Evolutionary conservation across 2,113 vertebrate species (phyloP).

Genomic region (Menura novaehollandiae): DNA sequence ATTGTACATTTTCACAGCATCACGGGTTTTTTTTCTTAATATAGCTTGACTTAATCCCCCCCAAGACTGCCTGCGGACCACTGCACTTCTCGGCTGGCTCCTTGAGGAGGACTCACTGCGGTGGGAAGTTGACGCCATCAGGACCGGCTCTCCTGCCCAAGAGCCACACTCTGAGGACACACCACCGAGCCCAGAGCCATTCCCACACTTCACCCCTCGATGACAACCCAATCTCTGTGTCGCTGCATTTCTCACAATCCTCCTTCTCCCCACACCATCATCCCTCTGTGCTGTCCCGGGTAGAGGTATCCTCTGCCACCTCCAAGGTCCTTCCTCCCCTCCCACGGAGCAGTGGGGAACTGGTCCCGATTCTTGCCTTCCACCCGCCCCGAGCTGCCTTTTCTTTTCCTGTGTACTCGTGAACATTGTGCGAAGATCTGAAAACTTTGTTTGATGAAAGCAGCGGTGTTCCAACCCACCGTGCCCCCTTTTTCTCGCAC

Average conservation of each 20-base stretch:
- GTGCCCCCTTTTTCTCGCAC: accelerated
- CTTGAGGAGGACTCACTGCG: too few relatives aligned
- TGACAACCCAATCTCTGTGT: accelerated
- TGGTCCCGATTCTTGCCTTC: background rate
- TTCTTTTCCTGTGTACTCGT: background rate
- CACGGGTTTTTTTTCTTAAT: background rate
- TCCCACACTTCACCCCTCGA: background rate
- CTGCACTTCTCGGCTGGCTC: too few relatives aligned
- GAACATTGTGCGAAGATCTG: accelerated
- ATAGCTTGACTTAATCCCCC: background rate
- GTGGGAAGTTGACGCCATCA: background rate
- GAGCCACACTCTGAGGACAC: background rate
- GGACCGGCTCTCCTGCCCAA: accelerated
- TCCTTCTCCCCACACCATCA: too few relatives aligned
- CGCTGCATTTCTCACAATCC: background rate
- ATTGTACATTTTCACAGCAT: background rate
- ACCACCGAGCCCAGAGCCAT: accelerated
- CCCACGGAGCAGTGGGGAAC: background rate
- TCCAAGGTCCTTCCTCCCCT: background rate
- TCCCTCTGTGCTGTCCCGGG: accelerated
- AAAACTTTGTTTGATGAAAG: background rate
- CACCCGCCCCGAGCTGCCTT: background rate
- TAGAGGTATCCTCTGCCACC: too few relatives aligned
- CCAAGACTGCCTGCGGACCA: background rate
- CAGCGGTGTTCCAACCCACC: accelerated